Evolutionary conservation across 2,888 invertebrate genomes (phyloP), one percentile per base, ranked within the genome.

Genomic region (Anarsia innoxiella): DNA sequence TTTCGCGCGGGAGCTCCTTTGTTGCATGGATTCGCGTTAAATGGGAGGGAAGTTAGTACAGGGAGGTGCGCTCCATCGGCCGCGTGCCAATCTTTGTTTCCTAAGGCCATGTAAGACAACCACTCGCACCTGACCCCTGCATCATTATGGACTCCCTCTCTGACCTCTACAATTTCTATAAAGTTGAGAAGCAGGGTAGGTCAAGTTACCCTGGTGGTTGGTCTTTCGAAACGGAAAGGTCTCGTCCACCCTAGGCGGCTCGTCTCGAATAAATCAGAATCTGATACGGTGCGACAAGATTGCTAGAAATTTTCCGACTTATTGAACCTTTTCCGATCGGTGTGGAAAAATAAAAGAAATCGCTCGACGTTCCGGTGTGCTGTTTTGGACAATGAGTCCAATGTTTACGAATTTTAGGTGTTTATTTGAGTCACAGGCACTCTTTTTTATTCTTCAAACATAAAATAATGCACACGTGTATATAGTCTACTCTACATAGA

Each of bases 41-140:
- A 85, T 84, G 85, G 82, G 63, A 64, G 66, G 77, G 84, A 85
- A 85, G 85, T 83, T 83, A 86, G 69, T 75, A 66, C 64, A 56
- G 75, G 74, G 77, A 75, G 75, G 64, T 73, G 64, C 62, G 75
- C 59, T 74, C 79, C 77, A 82, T 80, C 82, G 79, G 75, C 74
- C 80, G 79, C 66, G 55, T 70, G 72, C 58, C 74, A 77, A 79
- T 80, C 79, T 82, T 76, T 78, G 78, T 82, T 79, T 80, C 74
- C 77, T 79, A 72, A 73, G 77, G 67, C 75, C 68, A 71, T 63
- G 65, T 61, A 64, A 66, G 63, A 61, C 62, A 59, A 59, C 80
- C 74, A 69, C 39, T 53, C 41, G 55, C 42, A 42, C 45, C 46
- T 61, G 79, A 71, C 56, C 69, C 66, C 46, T 64, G 50, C 50